A percentile compares a stretch with the other conserved stretches of the same genome.
These are phyloP conservation scores for Phalacrocorax pelagicus DNA, from an alignment of 2,113 vertebrate species.

Conservation along the genomic window DNA sequence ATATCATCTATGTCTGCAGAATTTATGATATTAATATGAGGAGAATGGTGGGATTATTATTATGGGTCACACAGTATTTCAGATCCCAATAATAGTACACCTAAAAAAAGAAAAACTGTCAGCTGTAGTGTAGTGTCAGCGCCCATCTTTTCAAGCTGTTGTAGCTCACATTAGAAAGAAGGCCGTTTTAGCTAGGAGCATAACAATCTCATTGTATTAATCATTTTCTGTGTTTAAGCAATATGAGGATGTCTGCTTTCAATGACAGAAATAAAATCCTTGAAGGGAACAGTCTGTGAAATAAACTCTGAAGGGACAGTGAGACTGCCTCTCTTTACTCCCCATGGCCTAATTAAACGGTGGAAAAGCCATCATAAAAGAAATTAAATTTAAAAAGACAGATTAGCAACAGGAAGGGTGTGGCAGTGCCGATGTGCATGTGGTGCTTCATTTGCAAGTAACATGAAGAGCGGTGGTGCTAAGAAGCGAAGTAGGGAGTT, in stretches of 20 bases:
- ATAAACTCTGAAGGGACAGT: slow-evolving; percentile 54
- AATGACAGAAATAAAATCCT: slow-evolving; percentile 59
- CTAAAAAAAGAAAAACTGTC: slow-evolving; percentile 46
- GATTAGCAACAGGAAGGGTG: slow-evolving; percentile 79
- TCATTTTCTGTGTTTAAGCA: slow-evolving; percentile 47
- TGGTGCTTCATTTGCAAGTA: not conserved
- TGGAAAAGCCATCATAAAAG: slow-evolving; percentile 74
- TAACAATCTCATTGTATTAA: slow-evolving; percentile 41
- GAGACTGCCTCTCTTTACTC: slow-evolving; percentile 67
- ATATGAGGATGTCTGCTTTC: slow-evolving; percentile 44
- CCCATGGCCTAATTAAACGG: slow-evolving; percentile 82
- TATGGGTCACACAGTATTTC: slow-evolving; percentile 39
- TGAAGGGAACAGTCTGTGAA: slow-evolving; percentile 47
- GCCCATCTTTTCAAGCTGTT: slow-evolving; percentile 19
- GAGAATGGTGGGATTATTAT: slow-evolving; percentile 57
- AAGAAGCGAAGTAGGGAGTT: not conserved
- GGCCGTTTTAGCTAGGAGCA: slow-evolving; percentile 20
- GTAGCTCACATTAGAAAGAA: slow-evolving; percentile 14
- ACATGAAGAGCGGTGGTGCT: not conserved
- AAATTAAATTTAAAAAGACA: slow-evolving; percentile 84
- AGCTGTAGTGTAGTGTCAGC: not conserved
- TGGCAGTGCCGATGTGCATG: not conserved
- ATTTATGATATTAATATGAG: slow-evolving; percentile 63
- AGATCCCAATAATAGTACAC: slow-evolving; percentile 18
- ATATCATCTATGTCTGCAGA: slow-evolving; percentile 60